Base-by-base conservation (phyloP, 2,797 vertebrate genomes). In the Chaunax sp. region DNA sequence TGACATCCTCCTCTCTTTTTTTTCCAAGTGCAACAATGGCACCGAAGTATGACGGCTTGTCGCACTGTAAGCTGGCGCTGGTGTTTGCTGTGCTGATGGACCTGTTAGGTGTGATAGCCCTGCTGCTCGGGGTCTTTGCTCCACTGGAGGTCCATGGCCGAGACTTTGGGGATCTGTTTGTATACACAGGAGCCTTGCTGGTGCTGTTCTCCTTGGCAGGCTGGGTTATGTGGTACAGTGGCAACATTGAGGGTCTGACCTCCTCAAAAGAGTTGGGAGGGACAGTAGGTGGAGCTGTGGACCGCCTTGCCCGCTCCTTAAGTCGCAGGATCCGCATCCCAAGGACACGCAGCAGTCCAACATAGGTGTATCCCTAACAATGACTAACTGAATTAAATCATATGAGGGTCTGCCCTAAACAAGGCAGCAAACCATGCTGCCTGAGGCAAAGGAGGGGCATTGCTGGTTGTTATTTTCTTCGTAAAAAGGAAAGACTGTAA, bases 201-300 rank as follows among this genome's bases (percentile, higher is more conserved):
- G 91, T 97, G 25, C 90, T 96, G 25, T 37, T 96, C 70, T 97
- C 96, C 57, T 88, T 97, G 78, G 92, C 92, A 0, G 95, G 94
- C 69, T 97, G 96, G 96, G 94, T 97, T 56, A 91, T 96, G 89
- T 97, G 96, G 96, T 97, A 97, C 90, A 97, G 95, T 6, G 96
- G 96, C 64, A 97, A 97, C 81, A 95, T 97, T 6, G 95, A 96
- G 73, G 96, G 96, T n/a, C 88, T 96, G 77, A 90, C 89, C 26
- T 90, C 93, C 37, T 87, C 81, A 1, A 94, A 92, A 64, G 92
- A 94, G 44, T 78, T 93, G 54, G 91, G 85, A 43, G 90, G 85
- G n/a, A 52, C 78, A 38, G 75, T 94, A 72, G 90, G 84, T 40
- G 89, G 86, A 1, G 93, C 94, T 0, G 83, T 96, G 80, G 95